Evolutionary conservation across 1,140 invertebrate species (phyloP).

Genomic region (Brachionus paranguensis): DNA sequence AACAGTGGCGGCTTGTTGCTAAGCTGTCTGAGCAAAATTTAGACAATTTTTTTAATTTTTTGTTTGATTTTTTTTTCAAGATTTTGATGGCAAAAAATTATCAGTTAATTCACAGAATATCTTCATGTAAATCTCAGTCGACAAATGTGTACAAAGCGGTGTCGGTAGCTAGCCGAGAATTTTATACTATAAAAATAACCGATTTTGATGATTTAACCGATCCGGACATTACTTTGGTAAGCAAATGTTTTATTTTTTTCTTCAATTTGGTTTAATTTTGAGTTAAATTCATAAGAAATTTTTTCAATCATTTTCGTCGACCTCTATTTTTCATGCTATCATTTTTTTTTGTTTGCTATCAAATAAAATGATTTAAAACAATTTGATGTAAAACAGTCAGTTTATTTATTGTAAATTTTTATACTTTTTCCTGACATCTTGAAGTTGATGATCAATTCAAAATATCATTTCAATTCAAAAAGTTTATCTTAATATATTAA

Average conservation of each 20-base stretch:
- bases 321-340: too few relatives aligned
- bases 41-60: not conserved
- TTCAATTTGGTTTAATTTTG: too few relatives aligned
- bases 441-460: too few relatives aligned
- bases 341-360: too few relatives aligned
- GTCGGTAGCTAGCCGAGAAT: not conserved
- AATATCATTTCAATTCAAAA: too few relatives aligned
- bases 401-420: too few relatives aligned
- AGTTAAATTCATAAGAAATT: too few relatives aligned
- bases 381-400: too few relatives aligned
- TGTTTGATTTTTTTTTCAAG: not conserved
- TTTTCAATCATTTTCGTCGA: too few relatives aligned
- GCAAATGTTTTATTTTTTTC: not conserved
- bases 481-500: too few relatives aligned
- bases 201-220: conserved; percentile 1
- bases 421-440: too few relatives aligned
- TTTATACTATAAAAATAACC: conserved; percentile 9
- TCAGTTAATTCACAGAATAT: conserved; percentile 23
- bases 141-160: not conserved
- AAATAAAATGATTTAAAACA: too few relatives aligned
- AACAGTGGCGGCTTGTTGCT: not conserved
- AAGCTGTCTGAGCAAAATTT: not conserved
- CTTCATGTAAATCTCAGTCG: not conserved
- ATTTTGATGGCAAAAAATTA: conserved; percentile 16
- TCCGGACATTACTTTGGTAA: conserved; percentile 2